Evolutionary conservation across 2,113 vertebrate species (phyloP), one percentile per base, ranked within the genome.

Genomic region (Hiodon tergisus): DNA sequence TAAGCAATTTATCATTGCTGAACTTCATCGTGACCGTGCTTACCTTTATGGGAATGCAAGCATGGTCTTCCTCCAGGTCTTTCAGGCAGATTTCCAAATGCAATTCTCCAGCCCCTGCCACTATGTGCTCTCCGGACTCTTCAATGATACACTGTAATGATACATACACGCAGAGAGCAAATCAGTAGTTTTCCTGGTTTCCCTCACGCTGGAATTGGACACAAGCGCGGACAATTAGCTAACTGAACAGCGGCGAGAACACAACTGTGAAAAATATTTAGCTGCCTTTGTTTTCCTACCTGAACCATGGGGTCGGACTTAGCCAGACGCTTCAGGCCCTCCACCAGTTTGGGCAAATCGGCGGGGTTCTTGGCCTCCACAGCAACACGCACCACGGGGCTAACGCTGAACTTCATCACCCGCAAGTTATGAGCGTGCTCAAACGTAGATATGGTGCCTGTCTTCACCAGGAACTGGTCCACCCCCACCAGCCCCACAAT

Each of bases 261-360:
- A 48, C 67, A 48, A 5, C 50, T 48, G 13, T 69, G 50, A 11
- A 2, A 4, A 8, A 69, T 13, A 9, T 11, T 9, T 9, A 59
- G 9, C 14, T 59, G 9, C 58, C 58, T 9, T 13, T 54, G 4
- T 54, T 17, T 8, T 55, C 72, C 55, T 68, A 90, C 87, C 83
- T 90, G 86, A 72, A 91, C 87, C 84, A 87, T 84, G 63, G 87
- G 87, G 84, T 91, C 84, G 72, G 86, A 88, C 80, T 90, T 90
- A 75, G 87, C 85, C 72, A 89, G 75, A 69, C 58, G 78, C 77
- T 90, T 90, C 17, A 91, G 83, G 53, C 88, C 88, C 75, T 91
- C 86, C 67, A 85, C 87, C 80, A 88, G 76, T 79, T 90, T 90
- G 67, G 87, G 87, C 16, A 91, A 83, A 78, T 88, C 85, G 46